Evolutionary conservation across 2,888 invertebrate species (phyloP), one percentile per base, ranked within the genome.

Genomic region (Cheilosia grossa): DNA sequence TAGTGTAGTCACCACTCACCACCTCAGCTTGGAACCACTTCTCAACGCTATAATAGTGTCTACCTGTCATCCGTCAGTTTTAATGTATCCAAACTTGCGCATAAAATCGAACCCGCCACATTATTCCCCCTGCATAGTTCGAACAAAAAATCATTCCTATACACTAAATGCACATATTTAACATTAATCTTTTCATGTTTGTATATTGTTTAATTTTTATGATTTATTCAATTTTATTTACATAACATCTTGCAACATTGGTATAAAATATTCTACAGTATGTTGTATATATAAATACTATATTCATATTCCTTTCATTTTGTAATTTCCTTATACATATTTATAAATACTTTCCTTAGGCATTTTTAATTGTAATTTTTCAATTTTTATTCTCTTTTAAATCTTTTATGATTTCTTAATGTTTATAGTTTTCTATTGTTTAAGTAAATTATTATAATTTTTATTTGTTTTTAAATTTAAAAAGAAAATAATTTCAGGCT

Each of bases 181-280:
- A 61, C 44, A 44, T 42, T 61, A 30, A 49, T 19, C 17, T 42
- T 19, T 63, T 49, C 64, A 19, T 42, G n/a, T 47, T 30, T 63
- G 27, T 61, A 44, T 30, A 37, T 61, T 49, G 63, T 63, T 63
- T 63, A n/a, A 24, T 10, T 51, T 19, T 27, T 17, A 10, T 42
- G 42, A 69, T 56, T 51, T 3, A 37, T 67, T 56, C 69, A 54
- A 19, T 17, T 64, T 77, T 81, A 85, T 85, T 66, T 85, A 85
- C 85, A 85, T 81, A 85, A 85, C 85, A 81, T 75, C 27, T 85
- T 81, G 75, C 81, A 85, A 85, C 85, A 85, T 85, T 85, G 85
- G 85, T 85, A 85, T 85, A 85, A 85, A 85, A 85, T 85, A 85
- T 85, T 80, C 85, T 85, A 85, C 85, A 72, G 70, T 79, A 67